Evolutionary conservation across 1,140 invertebrate species (phyloP).

Genomic region (Cyphomyrmex costatus): DNA sequence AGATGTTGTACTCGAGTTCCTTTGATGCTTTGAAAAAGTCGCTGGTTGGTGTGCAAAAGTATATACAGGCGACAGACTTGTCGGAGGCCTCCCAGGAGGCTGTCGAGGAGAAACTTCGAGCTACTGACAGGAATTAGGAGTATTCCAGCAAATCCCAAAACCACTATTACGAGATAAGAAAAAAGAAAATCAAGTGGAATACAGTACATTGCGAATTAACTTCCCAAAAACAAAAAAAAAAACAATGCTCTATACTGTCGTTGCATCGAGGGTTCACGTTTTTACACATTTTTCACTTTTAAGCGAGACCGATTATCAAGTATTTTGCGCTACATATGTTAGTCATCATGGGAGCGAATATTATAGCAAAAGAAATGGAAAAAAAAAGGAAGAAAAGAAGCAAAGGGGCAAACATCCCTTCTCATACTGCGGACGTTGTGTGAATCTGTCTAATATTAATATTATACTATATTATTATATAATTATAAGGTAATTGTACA

Average conservation of each 20-base stretch:
- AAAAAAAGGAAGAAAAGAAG: constrained; percentile 68
- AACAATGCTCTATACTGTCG: constrained; percentile 82
- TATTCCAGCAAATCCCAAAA: constrained; percentile 78
- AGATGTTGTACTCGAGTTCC: constrained; percentile 99
- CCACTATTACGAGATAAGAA: constrained; percentile 72
- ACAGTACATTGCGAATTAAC: constrained; percentile 81
- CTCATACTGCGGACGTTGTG: constrained; percentile 84
- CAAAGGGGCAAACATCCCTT: constrained; percentile 68
- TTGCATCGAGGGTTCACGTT: constrained; percentile 83
- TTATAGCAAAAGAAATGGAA: constrained; percentile 66
- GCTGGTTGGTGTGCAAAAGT: constrained; percentile 97
- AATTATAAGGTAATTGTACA: constrained; percentile 85
- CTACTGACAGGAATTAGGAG: constrained; percentile 95
- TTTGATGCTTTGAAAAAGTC: constrained; percentile 98
- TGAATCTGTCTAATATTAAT: constrained; percentile 85
- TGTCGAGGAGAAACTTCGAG: constrained; percentile 96
- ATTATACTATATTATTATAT: constrained; percentile 82
- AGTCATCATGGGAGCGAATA: constrained; percentile 74
- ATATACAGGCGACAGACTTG: constrained; percentile 97
- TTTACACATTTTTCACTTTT: constrained; percentile 86
- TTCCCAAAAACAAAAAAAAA: constrained; percentile 78
- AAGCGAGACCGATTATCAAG: constrained; percentile 82
- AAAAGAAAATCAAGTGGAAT: constrained; percentile 81
- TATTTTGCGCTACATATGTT: constrained; percentile 79
- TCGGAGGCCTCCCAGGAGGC: constrained; percentile 96